Base-by-base conservation (phyloP, 2,797 vertebrate species). In the Rhinatrema bivittatum region DNA sequence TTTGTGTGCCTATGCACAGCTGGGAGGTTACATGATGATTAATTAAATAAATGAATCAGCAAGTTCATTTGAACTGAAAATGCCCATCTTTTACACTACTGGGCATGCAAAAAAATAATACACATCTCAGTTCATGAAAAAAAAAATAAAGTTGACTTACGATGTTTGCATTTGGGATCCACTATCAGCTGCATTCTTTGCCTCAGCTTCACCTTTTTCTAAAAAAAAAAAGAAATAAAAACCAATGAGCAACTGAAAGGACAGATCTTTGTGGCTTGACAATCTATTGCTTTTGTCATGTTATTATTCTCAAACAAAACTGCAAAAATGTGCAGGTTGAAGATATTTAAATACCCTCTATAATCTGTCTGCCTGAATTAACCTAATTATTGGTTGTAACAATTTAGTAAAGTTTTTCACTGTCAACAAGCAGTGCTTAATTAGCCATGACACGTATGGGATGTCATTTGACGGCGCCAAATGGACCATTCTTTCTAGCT, bases 191-290 rank as follows among this genome's bases (percentile, higher is more conserved):
- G 72, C 72, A 64, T 64, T 84, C 67, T 68, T 79, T 42, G 75
- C 65, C 54, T 82, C 77, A 51, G 64, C 66, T 40, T 79, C 79
- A 66, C 56, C 58, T 79, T 79, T 81, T 57, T 79, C 81, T 85
- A 82, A 51, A 66, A 63, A 75, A 76, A 53, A 69, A 43, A 72
- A 76, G n/a, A n/a, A 55, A 60, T 70, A 60, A 51, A 42, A 66
- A 73, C n/a, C 41, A 20, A 58, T 26, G 65, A n/a, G n/a, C n/a
- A n/a, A n/a, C n/a, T n/a, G 32, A 39, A 67, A 47, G 52, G 66
- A 62, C 17, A 39, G 34, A 36, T 39, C 39, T 53, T 52, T 48
- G 52, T 45, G 53, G 62, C 24, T 33, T 46, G n/a, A n/a, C n/a
- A n/a, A n/a, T n/a, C n/a, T n/a, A n/a, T n/a, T n/a, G n/a, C n/a